Conservation (phyloP, 1,140 invertebrate species). For the Lepidostoma basale region DNA sequence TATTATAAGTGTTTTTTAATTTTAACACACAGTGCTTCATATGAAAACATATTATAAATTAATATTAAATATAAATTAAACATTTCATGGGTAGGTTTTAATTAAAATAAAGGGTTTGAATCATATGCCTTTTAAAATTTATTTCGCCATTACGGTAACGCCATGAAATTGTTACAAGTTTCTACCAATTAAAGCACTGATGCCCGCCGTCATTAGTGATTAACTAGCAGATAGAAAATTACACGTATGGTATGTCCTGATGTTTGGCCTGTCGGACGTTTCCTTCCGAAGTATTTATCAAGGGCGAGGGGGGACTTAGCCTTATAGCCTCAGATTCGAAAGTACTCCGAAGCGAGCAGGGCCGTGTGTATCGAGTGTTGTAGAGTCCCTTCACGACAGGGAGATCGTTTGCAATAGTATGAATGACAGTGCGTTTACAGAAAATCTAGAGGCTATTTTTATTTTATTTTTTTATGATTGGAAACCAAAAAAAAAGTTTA, state of each 20-base stretch:
- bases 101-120: background rate
- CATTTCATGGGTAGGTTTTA: no score
- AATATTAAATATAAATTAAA: background rate
- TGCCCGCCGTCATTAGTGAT: background rate
- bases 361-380: no score
- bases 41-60: background rate
- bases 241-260: background rate
- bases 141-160: background rate
- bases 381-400: no score
- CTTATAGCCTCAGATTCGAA: no score
- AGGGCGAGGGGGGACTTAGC: background rate
- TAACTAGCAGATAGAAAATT: background rate
- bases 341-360: no score
- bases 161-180: background rate
- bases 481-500: no score
- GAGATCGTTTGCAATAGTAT: no score
- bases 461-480: no score
- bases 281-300: slow-evolving; percentile 5
- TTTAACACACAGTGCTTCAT: no score
- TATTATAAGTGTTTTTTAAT: no score
- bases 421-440: no score
- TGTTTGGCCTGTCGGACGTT: background rate
- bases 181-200: background rate
- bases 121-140: background rate
- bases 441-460: no score